Conservation (phyloP, 2,888 invertebrate species). For the Brachynemurus nebulosus region DNA sequence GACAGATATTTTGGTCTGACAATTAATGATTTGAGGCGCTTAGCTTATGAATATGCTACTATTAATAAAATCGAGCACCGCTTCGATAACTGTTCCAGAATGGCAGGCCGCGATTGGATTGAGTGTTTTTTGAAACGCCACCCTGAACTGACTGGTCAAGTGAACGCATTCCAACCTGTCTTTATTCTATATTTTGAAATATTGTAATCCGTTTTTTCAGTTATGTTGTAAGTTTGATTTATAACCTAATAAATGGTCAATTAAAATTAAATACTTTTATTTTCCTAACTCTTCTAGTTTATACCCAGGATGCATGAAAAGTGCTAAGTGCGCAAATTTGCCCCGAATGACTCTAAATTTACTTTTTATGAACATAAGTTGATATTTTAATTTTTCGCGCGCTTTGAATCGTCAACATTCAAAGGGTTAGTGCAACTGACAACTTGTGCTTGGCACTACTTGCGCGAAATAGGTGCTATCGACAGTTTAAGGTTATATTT, state of each 20-base stretch:
- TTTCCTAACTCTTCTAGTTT: no score
- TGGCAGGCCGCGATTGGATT: not conserved
- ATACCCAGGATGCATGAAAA: no score
- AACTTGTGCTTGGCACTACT: conserved; percentile 7
- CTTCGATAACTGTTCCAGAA: not conserved
- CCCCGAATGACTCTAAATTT: no score
- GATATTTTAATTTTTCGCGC: conserved; percentile 6
- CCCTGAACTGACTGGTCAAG: no score
- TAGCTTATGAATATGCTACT: not conserved
- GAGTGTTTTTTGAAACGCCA: not conserved
- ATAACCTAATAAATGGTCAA: no score
- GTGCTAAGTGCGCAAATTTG: no score
- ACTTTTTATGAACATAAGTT: conserved; percentile 6
- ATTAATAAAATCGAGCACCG: not conserved
- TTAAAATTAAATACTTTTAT: no score
- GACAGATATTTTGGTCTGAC: not conserved
- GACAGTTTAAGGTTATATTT: conserved; percentile 8
- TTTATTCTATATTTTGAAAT: no score
- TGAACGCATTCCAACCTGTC: no score
- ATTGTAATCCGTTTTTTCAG: no score
- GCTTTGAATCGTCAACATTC: conserved; percentile 6
- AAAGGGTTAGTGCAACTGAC: conserved; percentile 5
- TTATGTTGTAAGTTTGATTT: no score
- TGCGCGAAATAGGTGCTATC: conserved; percentile 8
- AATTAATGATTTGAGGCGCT: not conserved